phyloP scores from a whole-genome alignment of 2,113 vertebrate genomes.

The Shinisaurus crocodilurus region DNA sequence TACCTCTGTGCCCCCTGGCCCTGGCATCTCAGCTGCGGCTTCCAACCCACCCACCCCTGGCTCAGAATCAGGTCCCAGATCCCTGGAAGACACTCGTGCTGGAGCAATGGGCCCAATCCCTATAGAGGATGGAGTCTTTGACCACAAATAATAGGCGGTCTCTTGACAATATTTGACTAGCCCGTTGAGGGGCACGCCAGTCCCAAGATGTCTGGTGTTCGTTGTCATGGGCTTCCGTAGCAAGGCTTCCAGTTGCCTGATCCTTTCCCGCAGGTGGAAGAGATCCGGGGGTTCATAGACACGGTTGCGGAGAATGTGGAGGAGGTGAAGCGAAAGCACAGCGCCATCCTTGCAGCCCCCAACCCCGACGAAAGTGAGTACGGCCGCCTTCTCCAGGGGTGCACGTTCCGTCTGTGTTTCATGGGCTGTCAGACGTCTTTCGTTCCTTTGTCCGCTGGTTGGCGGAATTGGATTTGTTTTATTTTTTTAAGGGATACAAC shows the following conservation, averaged over 20 bases:
- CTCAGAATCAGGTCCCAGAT: too few relatives aligned
- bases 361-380: constrained; percentile 90
- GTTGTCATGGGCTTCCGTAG: background rate
- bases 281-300: constrained; percentile 89
- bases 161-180: background rate
- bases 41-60: too few relatives aligned
- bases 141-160: background rate
- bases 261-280: constrained; percentile 81
- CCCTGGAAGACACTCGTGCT: too few relatives aligned
- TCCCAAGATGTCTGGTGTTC: background rate
- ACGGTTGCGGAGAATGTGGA: constrained; percentile 90
- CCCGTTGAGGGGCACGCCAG: background rate
- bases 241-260: background rate
- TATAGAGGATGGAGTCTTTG: too few relatives aligned
- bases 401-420: too few relatives aligned
- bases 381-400: background rate
- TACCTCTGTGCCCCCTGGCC: too few relatives aligned
- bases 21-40: too few relatives aligned
- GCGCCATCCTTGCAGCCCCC: constrained; percentile 89
- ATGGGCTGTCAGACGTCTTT: too few relatives aligned
- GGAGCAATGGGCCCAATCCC: too few relatives aligned
- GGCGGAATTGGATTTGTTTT: too few relatives aligned
- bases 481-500: too few relatives aligned
- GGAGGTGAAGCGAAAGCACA: constrained; percentile 92
- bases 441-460: too few relatives aligned